phyloP scores from a whole-genome alignment of 2,113 vertebrate genomes.

The Oreochromis tanganicae region DNA sequence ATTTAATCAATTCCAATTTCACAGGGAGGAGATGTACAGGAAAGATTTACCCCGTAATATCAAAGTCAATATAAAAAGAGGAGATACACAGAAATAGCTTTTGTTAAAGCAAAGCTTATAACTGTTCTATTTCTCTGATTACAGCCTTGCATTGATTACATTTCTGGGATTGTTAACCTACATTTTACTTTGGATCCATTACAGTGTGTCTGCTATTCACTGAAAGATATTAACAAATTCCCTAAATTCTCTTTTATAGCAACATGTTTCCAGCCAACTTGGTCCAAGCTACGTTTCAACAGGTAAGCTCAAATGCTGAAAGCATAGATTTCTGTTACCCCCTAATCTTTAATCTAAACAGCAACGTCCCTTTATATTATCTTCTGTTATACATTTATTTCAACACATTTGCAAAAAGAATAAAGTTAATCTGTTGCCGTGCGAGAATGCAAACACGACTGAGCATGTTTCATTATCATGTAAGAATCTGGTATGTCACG shows the following conservation, averaged over 20 bases:
- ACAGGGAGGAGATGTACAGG: neutral
- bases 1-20: neutral
- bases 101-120: neutral
- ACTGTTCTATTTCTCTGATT: neutral
- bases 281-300: slow-evolving; percentile 96
- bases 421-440: neutral
- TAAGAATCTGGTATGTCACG: neutral
- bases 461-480: fast-evolving
- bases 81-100: neutral
- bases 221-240: neutral
- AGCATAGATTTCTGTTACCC: neutral
- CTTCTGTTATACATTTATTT: neutral
- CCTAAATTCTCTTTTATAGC: slow-evolving; percentile 69
- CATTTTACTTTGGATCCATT: neutral
- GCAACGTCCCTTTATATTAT: fast-evolving
- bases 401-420: neutral
- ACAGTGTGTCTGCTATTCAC: neutral
- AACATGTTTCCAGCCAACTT: slow-evolving; percentile 99
- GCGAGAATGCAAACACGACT: neutral
- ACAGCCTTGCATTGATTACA: neutral
- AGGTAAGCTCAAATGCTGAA: slow-evolving; percentile 70
- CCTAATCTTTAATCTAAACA: neutral
- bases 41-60: neutral
- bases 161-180: neutral
- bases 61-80: neutral